A percentile compares a stretch with the other conserved stretches of the same genome.
Evolutionary conservation across 2,797 vertebrate genomes (phyloP).

Genomic region (Phalanger gymnotis): DNA sequence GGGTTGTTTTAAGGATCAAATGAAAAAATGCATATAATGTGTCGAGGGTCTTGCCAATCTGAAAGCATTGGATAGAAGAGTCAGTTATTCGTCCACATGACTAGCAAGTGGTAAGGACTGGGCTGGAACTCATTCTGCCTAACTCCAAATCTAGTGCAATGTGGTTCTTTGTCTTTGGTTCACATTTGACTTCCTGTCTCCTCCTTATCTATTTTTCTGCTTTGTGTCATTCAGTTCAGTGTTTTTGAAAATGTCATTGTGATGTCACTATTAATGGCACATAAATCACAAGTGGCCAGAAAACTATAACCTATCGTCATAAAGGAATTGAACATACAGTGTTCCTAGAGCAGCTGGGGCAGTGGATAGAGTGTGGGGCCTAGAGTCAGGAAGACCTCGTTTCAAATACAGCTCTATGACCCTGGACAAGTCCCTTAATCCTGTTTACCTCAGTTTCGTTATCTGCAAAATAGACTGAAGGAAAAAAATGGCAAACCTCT

Average conservation of each 20-base stretch:
- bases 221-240: neutral
- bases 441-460: neutral
- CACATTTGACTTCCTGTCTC: neutral
- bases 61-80: neutral
- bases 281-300: neutral
- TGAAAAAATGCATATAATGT: neutral
- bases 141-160: neutral
- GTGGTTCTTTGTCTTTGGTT: neutral
- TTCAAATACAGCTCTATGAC: neutral
- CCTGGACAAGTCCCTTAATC: neutral
- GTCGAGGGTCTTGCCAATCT: neutral
- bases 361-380: neutral
- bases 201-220: neutral
- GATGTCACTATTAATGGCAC: neutral
- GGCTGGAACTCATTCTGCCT: neutral
- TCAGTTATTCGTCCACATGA: neutral
- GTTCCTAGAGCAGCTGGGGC: neutral
- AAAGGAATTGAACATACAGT: neutral
- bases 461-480: neutral
- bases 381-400: neutral
- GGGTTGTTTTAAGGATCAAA: neutral
- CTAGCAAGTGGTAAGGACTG: neutral
- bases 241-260: neutral
- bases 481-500: too few relatives aligned
- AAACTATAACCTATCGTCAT: neutral